A percentile compares a stretch with the other conserved stretches of the same genome.
Evolutionary conservation across 2,797 vertebrate genomes (phyloP).

Genomic region (Poeciliopsis presidionis): DNA sequence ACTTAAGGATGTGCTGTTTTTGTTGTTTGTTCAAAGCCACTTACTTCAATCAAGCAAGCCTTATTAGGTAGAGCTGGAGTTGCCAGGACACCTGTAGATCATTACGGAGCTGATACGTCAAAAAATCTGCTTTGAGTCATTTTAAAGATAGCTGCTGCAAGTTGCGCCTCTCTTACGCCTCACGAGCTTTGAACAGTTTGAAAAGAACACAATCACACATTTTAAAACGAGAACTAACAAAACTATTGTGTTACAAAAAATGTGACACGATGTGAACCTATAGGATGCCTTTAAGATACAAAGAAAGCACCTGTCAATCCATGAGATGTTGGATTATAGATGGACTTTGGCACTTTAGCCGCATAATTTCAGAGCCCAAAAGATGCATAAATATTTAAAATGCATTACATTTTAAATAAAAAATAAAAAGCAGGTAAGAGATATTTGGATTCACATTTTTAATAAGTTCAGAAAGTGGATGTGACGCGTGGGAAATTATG

Average conservation of each 20-base stretch:
- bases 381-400: neutral
- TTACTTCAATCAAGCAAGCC: constrained; percentile 72
- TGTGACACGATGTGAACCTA: constrained; percentile 47
- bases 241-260: constrained; percentile 25
- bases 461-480: neutral
- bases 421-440: neutral
- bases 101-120: constrained; percentile 60
- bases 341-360: constrained; percentile 17
- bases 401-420: neutral
- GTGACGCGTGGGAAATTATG: neutral
- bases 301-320: constrained; percentile 43
- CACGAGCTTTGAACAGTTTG: constrained; percentile 50
- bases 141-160: constrained; percentile 59
- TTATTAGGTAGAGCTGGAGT: constrained; percentile 76
- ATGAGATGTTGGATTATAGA: constrained; percentile 14
- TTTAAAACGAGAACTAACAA: constrained; percentile 42
- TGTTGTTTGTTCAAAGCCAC: constrained; percentile 78
- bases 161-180: constrained; percentile 44
- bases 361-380: neutral
- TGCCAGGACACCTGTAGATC: constrained; percentile 79
- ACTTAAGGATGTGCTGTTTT: constrained; percentile 73
- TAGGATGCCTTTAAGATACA: constrained; percentile 34
- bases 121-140: constrained; percentile 71
- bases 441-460: neutral
- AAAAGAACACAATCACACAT: constrained; percentile 34